Evolutionary conservation across 2,113 vertebrate genomes (phyloP).

Genomic region (Onychostruthus taczanowskii): DNA sequence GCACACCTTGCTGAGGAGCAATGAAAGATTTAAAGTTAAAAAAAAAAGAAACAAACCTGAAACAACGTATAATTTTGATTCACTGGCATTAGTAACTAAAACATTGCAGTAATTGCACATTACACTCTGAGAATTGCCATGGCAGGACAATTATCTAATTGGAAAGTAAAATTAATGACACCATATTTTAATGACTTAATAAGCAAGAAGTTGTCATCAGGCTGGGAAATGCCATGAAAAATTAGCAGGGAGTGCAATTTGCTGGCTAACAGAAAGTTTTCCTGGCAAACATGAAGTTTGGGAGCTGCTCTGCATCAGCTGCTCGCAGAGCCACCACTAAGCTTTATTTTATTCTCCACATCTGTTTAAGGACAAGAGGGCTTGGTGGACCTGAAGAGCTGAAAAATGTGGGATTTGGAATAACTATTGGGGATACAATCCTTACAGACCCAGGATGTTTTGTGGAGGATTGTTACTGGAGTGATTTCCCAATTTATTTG

Average conservation of each 20-base stretch:
- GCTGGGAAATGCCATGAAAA: background rate
- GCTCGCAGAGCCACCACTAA: background rate
- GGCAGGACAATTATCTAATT: slow-evolving; percentile 27
- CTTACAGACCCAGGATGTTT: background rate
- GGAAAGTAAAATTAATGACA: slow-evolving; percentile 11
- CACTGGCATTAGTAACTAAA: background rate
- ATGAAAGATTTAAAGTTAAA: background rate
- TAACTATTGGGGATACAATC: background rate
- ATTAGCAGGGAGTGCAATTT: background rate
- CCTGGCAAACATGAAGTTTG: background rate
- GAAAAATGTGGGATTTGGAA: background rate
- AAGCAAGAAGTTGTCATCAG: background rate
- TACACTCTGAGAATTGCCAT: background rate
- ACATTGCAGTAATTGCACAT: background rate
- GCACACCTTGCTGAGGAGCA: background rate
- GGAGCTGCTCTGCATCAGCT: background rate
- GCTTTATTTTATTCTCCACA: background rate
- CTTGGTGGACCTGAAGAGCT: background rate
- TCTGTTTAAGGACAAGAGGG: background rate
- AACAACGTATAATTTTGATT: background rate
- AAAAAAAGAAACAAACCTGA: background rate
- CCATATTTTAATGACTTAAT: slow-evolving; percentile 10
- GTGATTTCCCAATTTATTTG: background rate
- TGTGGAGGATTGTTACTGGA: background rate
- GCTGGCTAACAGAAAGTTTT: background rate